Evolutionary conservation across 2,888 invertebrate genomes (phyloP), one percentile per base, ranked within the genome.

Genomic region (Gastracanthus pulcherrimus): DNA sequence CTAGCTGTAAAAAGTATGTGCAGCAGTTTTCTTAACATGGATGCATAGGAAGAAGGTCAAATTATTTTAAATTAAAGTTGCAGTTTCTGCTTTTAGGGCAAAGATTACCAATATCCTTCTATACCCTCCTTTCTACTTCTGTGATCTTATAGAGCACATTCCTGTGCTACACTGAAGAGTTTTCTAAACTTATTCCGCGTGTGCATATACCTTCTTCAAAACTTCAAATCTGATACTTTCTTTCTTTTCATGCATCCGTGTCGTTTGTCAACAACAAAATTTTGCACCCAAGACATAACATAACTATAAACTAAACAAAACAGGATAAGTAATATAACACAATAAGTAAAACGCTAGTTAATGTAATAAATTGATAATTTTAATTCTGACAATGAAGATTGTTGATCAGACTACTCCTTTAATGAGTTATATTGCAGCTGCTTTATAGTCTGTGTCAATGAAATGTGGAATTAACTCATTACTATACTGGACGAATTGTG

Each of bases 21-120:
- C n/a, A 1, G 48, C n/a, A 45, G 64, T 16, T 74, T 58, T 69
- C 36, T 58, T 23, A 3, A 19, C 9, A 34, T n/a, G n/a, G n/a
- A n/a, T n/a, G 45, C 23, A 66, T 66, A 0, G 38, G 3, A 67
- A 74, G 48, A 5, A 79, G 74, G 60, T 74, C 58, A 74, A 74
- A 79, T 79, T 58, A 74, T 74, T 74, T 67, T 31, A 36, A 64
- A 80, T 74, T 69, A 74, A 74, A 80, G 41, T 74, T 72, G 16
- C 58, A 9, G 13, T 23, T 55, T 6, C 9, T 19, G 13, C 36
- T 69, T 60, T 45, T 19, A 26, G 36, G 29, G 45, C 31, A 19
- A 45, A 66, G 71, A 62, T 51, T 26, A 64, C 38, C 45, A 66
- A 66, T 72, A 55, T 34, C 19, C 23, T 48, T 60, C 36, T 19